phyloP scores from a whole-genome alignment of 2,113 vertebrate genomes.

The Penelope pileata region DNA sequence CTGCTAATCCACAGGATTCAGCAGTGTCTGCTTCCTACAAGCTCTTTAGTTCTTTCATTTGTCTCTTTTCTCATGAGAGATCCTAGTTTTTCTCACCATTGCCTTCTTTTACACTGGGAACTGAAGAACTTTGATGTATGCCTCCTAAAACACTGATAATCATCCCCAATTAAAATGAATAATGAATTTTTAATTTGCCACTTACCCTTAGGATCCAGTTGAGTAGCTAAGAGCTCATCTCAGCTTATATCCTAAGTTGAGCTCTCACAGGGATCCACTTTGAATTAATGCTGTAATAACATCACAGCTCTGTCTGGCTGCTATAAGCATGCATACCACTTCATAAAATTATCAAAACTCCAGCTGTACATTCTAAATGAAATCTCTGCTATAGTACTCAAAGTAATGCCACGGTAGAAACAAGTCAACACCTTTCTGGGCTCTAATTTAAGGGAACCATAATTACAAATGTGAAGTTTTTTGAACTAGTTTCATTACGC shows the following conservation, averaged over 20 bases:
- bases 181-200: conserved; percentile 80
- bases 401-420: not conserved
- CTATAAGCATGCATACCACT: conserved; percentile 17
- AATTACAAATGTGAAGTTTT: not conserved
- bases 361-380: not conserved
- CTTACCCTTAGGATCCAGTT: conserved; percentile 75
- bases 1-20: not conserved
- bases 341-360: not conserved
- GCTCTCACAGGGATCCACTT: conserved; percentile 67
- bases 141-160: conserved; percentile 68
- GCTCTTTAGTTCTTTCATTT: conserved; percentile 25
- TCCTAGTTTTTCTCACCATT: conserved; percentile 9
- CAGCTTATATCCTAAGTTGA: conserved; percentile 66
- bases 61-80: conserved; percentile 40
- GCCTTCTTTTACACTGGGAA: conserved; percentile 60
- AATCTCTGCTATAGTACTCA: not conserved
- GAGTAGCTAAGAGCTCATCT: conserved; percentile 68
- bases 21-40: conserved; percentile 3
- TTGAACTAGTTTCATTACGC: not conserved
- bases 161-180: conserved; percentile 75
- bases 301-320: conserved; percentile 47
- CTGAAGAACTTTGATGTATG: conserved; percentile 66
- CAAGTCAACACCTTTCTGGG: not conserved
- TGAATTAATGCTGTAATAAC: conserved; percentile 67
- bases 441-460: not conserved